These are phyloP conservation scores for Clarias laeviceps DNA, from an alignment of 2,797 vertebrate genomes.

Conservation along the genomic window DNA sequence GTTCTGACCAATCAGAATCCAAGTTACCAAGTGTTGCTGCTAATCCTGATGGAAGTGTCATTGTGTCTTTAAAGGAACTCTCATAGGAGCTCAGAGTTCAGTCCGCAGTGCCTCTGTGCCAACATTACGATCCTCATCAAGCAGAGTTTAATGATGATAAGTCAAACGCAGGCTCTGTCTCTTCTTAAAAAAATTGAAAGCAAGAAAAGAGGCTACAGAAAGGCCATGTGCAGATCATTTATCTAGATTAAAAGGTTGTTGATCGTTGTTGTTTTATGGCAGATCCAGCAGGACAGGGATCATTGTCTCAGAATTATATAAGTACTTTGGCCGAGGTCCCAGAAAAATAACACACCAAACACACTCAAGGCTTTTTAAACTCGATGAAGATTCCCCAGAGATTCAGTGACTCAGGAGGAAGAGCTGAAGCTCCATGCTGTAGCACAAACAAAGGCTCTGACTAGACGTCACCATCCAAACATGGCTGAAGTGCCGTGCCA, in stretches of 20 bases:
- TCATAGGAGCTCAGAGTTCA: background rate
- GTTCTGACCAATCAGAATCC: background rate
- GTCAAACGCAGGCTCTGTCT: conserved; percentile 57
- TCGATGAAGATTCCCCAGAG: conserved; percentile 3
- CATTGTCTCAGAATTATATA: conserved; percentile 5
- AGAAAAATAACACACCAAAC: background rate
- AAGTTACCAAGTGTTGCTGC: background rate
- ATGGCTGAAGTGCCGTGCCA: background rate
- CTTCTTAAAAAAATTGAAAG: conserved; percentile 60
- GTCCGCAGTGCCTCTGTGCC: background rate
- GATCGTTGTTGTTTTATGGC: conserved; percentile 39
- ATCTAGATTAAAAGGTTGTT: conserved; percentile 59
- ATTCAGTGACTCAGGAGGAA: background rate
- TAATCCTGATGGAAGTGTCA: background rate
- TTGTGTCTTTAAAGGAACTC: background rate
- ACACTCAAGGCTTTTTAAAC: background rate
- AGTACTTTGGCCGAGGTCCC: conserved; percentile 29
- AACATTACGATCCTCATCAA: conserved; percentile 47
- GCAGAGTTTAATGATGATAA: conserved; percentile 63
- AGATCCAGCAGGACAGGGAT: conserved; percentile 33
- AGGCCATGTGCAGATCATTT: conserved; percentile 55
- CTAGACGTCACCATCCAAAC: background rate
- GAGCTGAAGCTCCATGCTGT: background rate
- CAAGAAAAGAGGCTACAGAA: conserved; percentile 49
- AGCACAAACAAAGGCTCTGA: background rate